phyloP scores from a whole-genome alignment of 2,888 invertebrate species.

The Graphium colonna region DNA sequence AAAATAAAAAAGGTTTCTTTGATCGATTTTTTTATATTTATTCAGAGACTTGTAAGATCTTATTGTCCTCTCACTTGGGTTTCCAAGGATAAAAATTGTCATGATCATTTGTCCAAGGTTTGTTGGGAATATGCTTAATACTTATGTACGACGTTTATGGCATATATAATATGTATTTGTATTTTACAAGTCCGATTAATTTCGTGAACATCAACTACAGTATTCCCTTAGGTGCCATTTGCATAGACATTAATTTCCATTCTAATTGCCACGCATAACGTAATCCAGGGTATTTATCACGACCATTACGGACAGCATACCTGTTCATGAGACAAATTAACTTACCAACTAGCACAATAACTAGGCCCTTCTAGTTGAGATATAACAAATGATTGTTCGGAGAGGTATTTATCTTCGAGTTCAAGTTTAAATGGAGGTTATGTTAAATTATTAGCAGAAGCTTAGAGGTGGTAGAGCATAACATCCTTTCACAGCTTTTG shows the following conservation, averaged over 20 bases:
- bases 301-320: constrained; percentile 10
- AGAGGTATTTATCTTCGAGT: neutral
- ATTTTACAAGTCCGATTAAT: neutral
- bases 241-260: constrained; percentile 11
- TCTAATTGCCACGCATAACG: constrained; percentile 13
- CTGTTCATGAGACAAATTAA: constrained; percentile 13
- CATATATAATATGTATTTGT: too few relatives aligned
- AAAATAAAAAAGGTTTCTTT: too few relatives aligned
- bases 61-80: too few relatives aligned
- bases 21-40: too few relatives aligned
- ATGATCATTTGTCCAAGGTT: too few relatives aligned
- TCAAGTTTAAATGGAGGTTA: neutral
- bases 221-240: constrained; percentile 6
- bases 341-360: constrained; percentile 3
- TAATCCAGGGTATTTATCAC: constrained; percentile 10
- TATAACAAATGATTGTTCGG: neutral
- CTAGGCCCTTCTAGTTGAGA: neutral
- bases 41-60: too few relatives aligned
- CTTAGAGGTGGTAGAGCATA: too few relatives aligned
- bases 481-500: too few relatives aligned
- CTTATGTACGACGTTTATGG: too few relatives aligned
- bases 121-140: too few relatives aligned
- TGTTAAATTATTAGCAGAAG: neutral
- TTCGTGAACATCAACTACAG: neutral
- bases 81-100: too few relatives aligned